A percentile compares a stretch with the other conserved stretches of the same genome.
Conservation (phyloP, 2,797 vertebrate genomes). For the Pelochelys cantorii region DNA sequence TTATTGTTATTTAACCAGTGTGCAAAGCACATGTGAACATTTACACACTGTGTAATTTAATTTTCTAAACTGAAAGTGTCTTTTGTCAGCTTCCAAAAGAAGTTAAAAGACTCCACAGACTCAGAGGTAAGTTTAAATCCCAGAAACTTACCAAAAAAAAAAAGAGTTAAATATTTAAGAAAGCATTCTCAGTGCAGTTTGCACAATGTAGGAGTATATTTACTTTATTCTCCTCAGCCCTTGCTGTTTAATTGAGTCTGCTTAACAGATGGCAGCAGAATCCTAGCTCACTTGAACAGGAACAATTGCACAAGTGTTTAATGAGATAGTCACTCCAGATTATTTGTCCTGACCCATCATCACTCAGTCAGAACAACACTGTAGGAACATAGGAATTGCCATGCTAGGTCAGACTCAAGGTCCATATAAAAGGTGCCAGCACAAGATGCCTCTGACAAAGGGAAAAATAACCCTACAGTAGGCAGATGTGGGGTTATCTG, state of each 20-base stretch:
- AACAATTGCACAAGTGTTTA: slow-evolving; percentile 43
- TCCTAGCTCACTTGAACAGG: slow-evolving; percentile 2
- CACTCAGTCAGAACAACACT: background rate
- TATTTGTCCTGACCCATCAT: background rate
- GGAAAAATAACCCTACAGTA: background rate
- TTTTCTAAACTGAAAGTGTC: background rate
- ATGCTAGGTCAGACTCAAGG: background rate
- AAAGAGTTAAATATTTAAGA: background rate
- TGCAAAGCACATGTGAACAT: background rate
- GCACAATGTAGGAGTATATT: background rate
- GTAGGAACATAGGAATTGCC: accelerated
- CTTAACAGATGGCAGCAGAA: slow-evolving; percentile 68
- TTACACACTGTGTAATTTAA: background rate
- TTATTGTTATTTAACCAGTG: background rate
- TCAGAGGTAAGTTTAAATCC: background rate
- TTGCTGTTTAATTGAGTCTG: slow-evolving; percentile 39
- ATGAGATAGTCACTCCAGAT: slow-evolving; percentile 28
- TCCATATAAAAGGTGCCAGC: background rate
- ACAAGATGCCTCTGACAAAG: background rate
- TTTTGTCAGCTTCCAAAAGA: background rate
- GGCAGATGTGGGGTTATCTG: background rate
- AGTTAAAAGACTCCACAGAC: background rate
- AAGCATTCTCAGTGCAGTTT: background rate
- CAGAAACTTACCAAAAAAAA: background rate
- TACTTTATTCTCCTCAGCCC: background rate